Percentiles rank a stretch among this genome's conserved stretches.
These are phyloP conservation scores for Onthophagus sagittarius DNA, from an alignment of 2,888 invertebrate species.

Conservation along the genomic window DNA sequence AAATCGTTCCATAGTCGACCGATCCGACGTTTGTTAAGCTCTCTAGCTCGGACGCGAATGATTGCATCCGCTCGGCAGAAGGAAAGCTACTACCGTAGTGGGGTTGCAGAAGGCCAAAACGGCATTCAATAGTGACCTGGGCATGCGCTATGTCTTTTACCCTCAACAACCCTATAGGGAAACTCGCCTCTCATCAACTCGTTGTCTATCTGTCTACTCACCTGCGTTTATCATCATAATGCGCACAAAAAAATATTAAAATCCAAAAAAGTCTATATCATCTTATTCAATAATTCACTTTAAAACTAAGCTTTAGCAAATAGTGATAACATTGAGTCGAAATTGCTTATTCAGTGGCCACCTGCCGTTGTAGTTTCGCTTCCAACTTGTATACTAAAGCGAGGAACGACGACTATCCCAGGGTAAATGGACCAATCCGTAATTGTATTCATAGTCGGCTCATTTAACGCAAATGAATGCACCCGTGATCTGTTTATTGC, in stretches of 20 bases:
- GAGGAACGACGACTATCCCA: background rate
- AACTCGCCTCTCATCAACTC: slow-evolving; percentile 30
- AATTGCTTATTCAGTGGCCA: slow-evolving; percentile 11
- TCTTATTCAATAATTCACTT: background rate
- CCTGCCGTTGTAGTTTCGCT: slow-evolving; percentile 1
- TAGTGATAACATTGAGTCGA: background rate
- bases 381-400: background rate
- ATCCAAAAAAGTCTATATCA: background rate
- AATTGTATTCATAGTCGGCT: slow-evolving; percentile 23
- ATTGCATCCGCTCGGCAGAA: background rate
- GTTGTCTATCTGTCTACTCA: slow-evolving; percentile 45
- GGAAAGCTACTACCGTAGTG: slow-evolving; percentile 47
- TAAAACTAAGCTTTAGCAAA: no score
- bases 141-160: slow-evolving; percentile 43
- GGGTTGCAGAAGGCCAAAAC: slow-evolving; percentile 42
- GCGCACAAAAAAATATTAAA: background rate
- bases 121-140: slow-evolving; percentile 49
- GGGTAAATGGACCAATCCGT: slow-evolving; percentile 22
- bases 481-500: slow-evolving; percentile 23
- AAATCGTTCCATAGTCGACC: background rate
- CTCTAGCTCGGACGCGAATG: slow-evolving; percentile 30
- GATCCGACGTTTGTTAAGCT: slow-evolving; percentile 16
- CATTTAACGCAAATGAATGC: slow-evolving; percentile 24
- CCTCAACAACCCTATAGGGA: slow-evolving; percentile 33
- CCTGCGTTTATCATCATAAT: slow-evolving; percentile 51